phyloP scores from a whole-genome alignment of 64 coral and sea anemone species.

The Dendrophyllia cribrosa region DNA sequence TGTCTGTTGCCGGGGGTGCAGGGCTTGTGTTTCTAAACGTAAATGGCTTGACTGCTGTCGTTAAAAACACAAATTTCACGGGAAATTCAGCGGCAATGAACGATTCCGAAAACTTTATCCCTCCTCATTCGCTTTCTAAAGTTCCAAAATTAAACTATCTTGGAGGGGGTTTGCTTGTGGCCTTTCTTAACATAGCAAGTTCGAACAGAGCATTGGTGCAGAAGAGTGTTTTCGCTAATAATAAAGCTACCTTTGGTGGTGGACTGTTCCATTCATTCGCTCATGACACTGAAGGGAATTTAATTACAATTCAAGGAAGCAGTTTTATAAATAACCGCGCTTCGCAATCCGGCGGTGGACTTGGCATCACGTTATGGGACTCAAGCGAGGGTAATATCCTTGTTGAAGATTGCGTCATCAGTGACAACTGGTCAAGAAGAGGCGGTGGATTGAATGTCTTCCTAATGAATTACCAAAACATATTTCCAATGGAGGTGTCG shows the following conservation, averaged over 20 bases:
- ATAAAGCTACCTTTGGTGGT: slow-evolving; percentile 77
- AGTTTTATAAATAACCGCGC: slow-evolving; percentile 40
- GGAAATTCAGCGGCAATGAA: slow-evolving; percentile 33
- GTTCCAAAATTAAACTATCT: not conserved
- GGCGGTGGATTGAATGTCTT: slow-evolving; percentile 73
- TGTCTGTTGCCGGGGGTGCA: slow-evolving; percentile 66
- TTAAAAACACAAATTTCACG: slow-evolving; percentile 62
- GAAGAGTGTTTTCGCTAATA: not conserved
- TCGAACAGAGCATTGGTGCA: not conserved
- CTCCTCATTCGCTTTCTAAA: not conserved
- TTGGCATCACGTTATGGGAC: slow-evolving; percentile 55
- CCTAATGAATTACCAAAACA: slow-evolving; percentile 50
- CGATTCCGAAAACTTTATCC: slow-evolving; percentile 23
- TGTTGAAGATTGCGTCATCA: slow-evolving; percentile 54
- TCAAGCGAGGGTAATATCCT: not conserved
- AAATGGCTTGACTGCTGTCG: slow-evolving; percentile 13
- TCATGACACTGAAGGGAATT: slow-evolving; percentile 44
- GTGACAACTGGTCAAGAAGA: slow-evolving; percentile 59
- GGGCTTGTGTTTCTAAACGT: slow-evolving; percentile 47
- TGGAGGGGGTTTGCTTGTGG: not conserved
- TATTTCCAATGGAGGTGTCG: not conserved
- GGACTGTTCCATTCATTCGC: slow-evolving; percentile 43
- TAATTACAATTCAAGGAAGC: slow-evolving; percentile 15
- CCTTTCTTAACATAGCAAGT: not conserved
- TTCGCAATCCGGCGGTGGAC: slow-evolving; percentile 74